Base-by-base conservation (phyloP, 2,888 invertebrate species). In the Drosophila niveifrons region DNA sequence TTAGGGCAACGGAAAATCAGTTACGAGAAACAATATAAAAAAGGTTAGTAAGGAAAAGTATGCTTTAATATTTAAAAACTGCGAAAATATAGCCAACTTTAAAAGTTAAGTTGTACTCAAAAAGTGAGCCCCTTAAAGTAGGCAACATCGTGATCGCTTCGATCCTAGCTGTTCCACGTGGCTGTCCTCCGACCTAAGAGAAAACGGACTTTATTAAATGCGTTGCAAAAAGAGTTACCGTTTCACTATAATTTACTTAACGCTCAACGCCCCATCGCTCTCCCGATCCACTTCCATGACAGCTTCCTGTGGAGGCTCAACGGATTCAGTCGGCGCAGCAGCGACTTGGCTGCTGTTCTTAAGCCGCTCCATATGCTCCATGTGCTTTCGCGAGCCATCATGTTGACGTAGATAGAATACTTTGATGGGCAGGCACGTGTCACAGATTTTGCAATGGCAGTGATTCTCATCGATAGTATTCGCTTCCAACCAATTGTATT, bases 381-480 rank as follows among this genome's bases (percentile, higher is more conserved):
- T 15, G 34, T 88, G 86, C 46, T 78, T 89, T 2, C 88, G 78
- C 0, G 90, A 75, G 0, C 64, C 10, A 28, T 82, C 82, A 28
- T 86, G 86, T 36, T 89, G 86, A 0, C 76, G 78, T 47, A 88
- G 9, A 11, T 31, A 86, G 28, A 89, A 79, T 2, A 86, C 44
- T 43, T 89, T 86, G n/a, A 89, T 85, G 4, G 86, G 86, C 34
- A 86, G 53, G 2, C 90, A 67, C 2, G 65, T 50, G 2, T 82
- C 83, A 39, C 86, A 86, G 0, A 70, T 0, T 3, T 73, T 79
- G 56, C 88, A 88, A 29, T 62, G 73, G 17, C 82, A 81, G 39
- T 78, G 34, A 13, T 78, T 88, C 48, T 89, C 80, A 23, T 87
- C 82, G 9, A n/a, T 69, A 41, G 71, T 51, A 57, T 88, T 82